Evolutionary conservation across 2,888 invertebrate genomes (phyloP), one percentile per base, ranked within the genome.

Genomic region (Drosophila vallismaia): DNA sequence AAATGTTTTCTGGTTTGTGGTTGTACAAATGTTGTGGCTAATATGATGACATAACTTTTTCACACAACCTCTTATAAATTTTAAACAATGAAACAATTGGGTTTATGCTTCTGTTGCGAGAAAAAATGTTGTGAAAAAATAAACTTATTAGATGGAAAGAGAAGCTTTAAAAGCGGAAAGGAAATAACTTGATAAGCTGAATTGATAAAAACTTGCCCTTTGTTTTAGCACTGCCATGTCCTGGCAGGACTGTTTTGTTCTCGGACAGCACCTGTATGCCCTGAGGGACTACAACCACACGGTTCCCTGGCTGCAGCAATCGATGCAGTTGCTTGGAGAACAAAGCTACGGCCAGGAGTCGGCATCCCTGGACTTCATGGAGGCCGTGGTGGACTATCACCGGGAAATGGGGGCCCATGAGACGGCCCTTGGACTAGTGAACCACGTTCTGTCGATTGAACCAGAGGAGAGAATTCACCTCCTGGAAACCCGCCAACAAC

Each of bases 161-260:
- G 29, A 53, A 3, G 19, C 3, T 6, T 14, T 26, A 12, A 45
- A 36, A 31, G n/a, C 8, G 44, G 12, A 36, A 29, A 24, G 59
- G 45, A 58, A 60, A 19, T 46, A 8, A 9, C 9, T 2, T 24
- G 33, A 26, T 10, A 26, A 12, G 1, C 4, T 42, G 7, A 7
- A 7, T 10, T 29, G 54, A 67, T 28, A 28, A 49, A 49, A 57
- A 31, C 9, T 51, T n/a, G 19, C 67, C 19, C 8, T 42, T 48
- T 2, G 19, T 19, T 19, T 9, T 50, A 94, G 95, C 77, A 92
- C 94, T 0, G 93, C 94, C 64, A 93, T 95, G 93, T 92, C 94
- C 90, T 97, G 98, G 48, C 95, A 96, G 66, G 99, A 99, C 91
- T 99, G 99, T 90, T 99, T 97, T 92, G 98, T 98, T 92, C 93